A percentile compares a stretch with the other conserved stretches of the same genome.
These are phyloP conservation scores for Lamellibrachia columna DNA, from an alignment of 2,888 invertebrate genomes.

Conservation along the genomic window DNA sequence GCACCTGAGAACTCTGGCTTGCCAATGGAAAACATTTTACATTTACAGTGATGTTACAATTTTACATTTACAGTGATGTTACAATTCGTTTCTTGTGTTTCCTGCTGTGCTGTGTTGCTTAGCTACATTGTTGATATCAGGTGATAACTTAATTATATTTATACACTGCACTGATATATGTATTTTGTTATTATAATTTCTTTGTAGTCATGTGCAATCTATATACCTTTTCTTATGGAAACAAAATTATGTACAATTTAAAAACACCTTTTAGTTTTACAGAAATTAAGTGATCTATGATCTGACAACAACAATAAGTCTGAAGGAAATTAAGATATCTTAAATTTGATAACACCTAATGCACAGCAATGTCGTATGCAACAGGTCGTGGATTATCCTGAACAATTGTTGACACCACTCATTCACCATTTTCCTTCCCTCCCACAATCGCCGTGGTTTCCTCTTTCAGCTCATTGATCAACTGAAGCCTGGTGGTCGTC, in stretches of 20 bases:
- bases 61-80: not conserved
- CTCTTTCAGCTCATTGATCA: constrained; percentile 79
- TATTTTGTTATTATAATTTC: not conserved
- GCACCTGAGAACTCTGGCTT: not conserved
- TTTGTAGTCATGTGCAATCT: not conserved
- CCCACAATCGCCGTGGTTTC: not conserved
- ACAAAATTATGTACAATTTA: not conserved
- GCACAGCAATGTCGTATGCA: not conserved
- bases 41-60: not conserved
- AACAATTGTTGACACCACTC: not conserved
- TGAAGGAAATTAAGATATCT: not conserved
- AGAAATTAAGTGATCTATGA: not conserved
- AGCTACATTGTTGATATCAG: not conserved
- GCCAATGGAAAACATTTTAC: not conserved
- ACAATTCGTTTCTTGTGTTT: not conserved
- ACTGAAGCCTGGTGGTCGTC: constrained; percentile 88
- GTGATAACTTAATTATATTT: not conserved
- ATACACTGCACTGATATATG: not conserved
- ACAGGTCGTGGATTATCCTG: not conserved
- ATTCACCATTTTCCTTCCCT: not conserved
- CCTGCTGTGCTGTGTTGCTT: not conserved
- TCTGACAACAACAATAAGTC: not conserved
- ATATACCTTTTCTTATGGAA: not conserved
- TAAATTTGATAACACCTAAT: not conserved
- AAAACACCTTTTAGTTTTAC: not conserved